Evolutionary conservation across 2,113 vertebrate species (phyloP).

Genomic region (Saimiri boliviensis): DNA sequence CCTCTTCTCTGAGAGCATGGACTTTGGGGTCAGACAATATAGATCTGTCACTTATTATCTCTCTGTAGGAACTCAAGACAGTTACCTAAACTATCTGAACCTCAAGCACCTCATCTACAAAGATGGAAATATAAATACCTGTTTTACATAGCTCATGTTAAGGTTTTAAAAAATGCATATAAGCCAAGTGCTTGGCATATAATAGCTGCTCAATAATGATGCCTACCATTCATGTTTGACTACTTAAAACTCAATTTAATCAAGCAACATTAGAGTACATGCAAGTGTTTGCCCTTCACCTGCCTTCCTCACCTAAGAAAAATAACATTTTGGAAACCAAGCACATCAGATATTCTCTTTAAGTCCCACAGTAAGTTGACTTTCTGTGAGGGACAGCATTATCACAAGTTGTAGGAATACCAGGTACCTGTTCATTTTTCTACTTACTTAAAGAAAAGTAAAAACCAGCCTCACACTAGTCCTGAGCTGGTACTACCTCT

Average conservation of each 20-base stretch:
- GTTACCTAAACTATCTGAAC: not conserved
- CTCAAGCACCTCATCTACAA: not conserved
- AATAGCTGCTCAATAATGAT: not conserved
- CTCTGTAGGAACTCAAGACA: not conserved
- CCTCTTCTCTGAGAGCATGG: not conserved
- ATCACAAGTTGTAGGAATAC: not conserved
- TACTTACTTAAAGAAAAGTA: slow-evolving; percentile 63
- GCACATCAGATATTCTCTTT: not conserved
- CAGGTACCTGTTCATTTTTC: slow-evolving; percentile 54
- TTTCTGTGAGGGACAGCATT: not conserved
- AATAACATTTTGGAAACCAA: not conserved
- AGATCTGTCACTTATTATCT: not conserved
- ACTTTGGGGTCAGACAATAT: not conserved
- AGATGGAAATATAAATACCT: not conserved
- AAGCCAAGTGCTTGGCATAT: not conserved
- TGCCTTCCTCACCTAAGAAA: not conserved
- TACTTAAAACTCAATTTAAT: not conserved
- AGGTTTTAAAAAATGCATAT: not conserved
- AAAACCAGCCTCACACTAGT: slow-evolving; percentile 65
- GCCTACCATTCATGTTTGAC: not conserved
- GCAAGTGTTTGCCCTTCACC: not conserved
- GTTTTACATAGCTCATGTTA: not conserved
- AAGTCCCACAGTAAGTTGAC: not conserved
- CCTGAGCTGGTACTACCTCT: slow-evolving; percentile 45
- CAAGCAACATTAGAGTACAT: not conserved